Conservation (phyloP, 2,797 vertebrate species). For the Myripristis murdjan region DNA sequence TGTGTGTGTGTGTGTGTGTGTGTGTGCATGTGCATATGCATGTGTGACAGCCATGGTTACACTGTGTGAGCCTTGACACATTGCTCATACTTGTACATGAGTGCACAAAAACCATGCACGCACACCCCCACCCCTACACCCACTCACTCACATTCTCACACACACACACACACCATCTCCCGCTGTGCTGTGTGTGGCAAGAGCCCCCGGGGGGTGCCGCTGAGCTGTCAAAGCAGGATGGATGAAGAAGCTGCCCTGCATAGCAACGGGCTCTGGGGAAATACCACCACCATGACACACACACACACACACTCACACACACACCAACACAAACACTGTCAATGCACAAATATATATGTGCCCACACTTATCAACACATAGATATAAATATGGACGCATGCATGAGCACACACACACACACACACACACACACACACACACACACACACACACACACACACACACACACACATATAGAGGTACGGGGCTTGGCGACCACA, state of each 20-base stretch:
- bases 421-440: conserved; percentile 23
- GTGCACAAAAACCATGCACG: too few relatives aligned
- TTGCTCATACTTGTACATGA: conserved; percentile 4
- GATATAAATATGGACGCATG: conserved; percentile 41
- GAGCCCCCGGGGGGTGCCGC: conserved; percentile 58
- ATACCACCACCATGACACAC: conserved; percentile 72
- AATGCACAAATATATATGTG: conserved; percentile 19
- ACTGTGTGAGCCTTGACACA: conserved; percentile 10
- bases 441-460: background rate
- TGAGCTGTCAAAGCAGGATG: conserved; percentile 82
- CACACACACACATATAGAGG: conserved; percentile 12
- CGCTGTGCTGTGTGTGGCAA: conserved; percentile 58
- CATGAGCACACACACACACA: conserved; percentile 7
- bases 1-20: conserved; percentile 47
- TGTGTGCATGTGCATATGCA: background rate
- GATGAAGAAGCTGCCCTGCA: conserved; percentile 83
- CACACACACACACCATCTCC: conserved; percentile 5
- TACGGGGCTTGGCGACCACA: conserved; percentile 33
- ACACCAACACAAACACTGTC: background rate
- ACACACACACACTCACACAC: conserved; percentile 17
- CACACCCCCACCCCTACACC: conserved; percentile 32
- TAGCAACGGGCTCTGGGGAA: conserved; percentile 81
- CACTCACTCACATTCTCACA: conserved; percentile 25
- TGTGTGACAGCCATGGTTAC: conserved; percentile 59
- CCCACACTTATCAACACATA: conserved; percentile 28